Evolutionary conservation across 2,113 vertebrate genomes (phyloP).

Genomic region (Perognathus longimembris): DNA sequence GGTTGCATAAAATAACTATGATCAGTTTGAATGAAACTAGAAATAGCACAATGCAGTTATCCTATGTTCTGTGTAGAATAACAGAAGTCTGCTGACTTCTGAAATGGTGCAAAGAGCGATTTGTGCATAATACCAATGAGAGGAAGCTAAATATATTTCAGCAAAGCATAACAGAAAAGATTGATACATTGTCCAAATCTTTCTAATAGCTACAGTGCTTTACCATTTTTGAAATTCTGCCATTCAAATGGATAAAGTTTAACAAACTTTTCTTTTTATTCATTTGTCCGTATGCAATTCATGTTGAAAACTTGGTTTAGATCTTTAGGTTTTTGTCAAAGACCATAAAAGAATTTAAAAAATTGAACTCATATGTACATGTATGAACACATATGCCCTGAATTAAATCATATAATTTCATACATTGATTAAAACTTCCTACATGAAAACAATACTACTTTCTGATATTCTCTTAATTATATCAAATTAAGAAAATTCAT

Average conservation of each 20-base stretch:
- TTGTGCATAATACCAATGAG: not conserved
- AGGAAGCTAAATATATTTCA: conserved; percentile 19
- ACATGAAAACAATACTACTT: not conserved
- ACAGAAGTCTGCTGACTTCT: conserved; percentile 41
- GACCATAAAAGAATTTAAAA: not conserved
- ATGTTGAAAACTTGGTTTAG: not conserved
- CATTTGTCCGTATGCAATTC: not conserved
- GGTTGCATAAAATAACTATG: conserved; percentile 42
- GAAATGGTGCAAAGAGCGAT: not conserved
- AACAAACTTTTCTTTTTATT: not conserved
- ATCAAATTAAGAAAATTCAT: conserved; percentile 15
- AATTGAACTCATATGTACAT: not conserved
- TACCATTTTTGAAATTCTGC: not conserved
- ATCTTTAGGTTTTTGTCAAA: conserved; percentile 19
- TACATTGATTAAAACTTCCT: not conserved
- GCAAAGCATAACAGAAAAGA: not conserved
- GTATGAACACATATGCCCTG: not conserved
- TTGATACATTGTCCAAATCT: not conserved
- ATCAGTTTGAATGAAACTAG: conserved; percentile 52
- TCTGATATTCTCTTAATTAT: not conserved
- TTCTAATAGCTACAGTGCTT: not conserved
- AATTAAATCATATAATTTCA: not conserved
- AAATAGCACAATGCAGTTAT: conserved; percentile 41
- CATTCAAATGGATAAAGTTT: conserved; percentile 12
- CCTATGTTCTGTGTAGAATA: conserved; percentile 12